These are phyloP conservation scores for Myathropa florea DNA, from an alignment of 2,888 invertebrate species.

Conservation along the genomic window DNA sequence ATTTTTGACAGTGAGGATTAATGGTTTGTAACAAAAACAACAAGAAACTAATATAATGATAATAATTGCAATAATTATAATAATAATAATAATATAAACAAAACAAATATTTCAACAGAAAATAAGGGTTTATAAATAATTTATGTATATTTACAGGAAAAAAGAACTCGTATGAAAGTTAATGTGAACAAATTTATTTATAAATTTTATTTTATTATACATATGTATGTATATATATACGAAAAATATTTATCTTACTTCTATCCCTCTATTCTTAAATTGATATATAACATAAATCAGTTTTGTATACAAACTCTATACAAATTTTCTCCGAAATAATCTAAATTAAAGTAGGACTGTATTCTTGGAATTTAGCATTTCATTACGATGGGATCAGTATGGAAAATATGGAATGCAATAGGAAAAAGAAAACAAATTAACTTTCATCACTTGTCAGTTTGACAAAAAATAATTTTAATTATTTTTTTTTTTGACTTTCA, in stretches of 20 bases:
- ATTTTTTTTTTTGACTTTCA: no score
- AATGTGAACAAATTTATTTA: not conserved
- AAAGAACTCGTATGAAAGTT: not conserved
- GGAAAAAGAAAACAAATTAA: conserved; percentile 37
- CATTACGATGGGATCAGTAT: conserved; percentile 39
- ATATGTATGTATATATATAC: not conserved
- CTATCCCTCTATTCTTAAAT: not conserved
- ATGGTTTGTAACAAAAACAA: conserved; percentile 70
- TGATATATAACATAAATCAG: conserved; percentile 39
- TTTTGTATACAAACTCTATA: conserved; percentile 43
- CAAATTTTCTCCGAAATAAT: not conserved
- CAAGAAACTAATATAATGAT: conserved; percentile 20
- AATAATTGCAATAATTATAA: conserved; percentile 41
- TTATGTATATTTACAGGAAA: conserved; percentile 54
- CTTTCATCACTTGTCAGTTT: no score
- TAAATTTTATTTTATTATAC: not conserved
- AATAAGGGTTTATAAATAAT: conserved; percentile 64
- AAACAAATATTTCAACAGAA: conserved; percentile 63
- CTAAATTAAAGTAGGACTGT: conserved; percentile 35
- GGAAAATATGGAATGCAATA: conserved; percentile 48
- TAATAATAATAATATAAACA: conserved; percentile 67
- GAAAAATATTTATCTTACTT: not conserved
- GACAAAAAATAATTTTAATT: no score
- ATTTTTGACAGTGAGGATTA: conserved; percentile 67
- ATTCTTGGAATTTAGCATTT: conserved; percentile 53